Evolutionary conservation across 2,797 vertebrate species (phyloP).

Genomic region (Galago senegalensis): DNA sequence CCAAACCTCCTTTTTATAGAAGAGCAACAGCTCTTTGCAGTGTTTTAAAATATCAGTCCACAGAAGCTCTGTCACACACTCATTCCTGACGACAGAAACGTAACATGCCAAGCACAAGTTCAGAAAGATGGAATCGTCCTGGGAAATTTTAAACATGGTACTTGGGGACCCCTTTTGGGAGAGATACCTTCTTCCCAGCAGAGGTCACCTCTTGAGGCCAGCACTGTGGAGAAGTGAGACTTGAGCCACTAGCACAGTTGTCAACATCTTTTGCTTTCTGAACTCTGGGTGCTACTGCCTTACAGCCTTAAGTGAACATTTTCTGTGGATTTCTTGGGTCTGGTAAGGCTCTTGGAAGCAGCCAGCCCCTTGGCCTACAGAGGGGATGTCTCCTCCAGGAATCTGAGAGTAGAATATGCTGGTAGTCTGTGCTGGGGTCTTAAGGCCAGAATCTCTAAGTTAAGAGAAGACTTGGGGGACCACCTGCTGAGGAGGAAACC

Average conservation of each 20-base stretch:
- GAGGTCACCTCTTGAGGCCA: neutral
- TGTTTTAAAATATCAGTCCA: neutral
- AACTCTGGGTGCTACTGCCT: neutral
- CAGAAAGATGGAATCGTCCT: neutral
- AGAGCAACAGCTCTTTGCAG: constrained; percentile 79
- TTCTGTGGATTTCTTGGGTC: neutral
- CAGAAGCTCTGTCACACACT: neutral
- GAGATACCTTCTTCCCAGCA: neutral
- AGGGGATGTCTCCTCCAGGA: neutral
- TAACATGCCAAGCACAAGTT: neutral
- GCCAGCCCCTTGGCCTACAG: neutral
- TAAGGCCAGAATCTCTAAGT: neutral
- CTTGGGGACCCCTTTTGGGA: neutral
- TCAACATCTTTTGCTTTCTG: neutral
- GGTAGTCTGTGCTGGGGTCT: neutral
- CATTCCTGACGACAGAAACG: neutral
- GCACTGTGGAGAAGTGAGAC: neutral
- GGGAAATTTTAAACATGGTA: neutral
- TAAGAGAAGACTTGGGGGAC: neutral
- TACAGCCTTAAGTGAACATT: neutral
- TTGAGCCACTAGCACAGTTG: neutral
- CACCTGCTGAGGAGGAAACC: neutral
- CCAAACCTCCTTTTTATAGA: constrained; percentile 85
- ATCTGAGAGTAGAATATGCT: neutral
- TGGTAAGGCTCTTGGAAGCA: neutral